Base-by-base conservation (phyloP, 2,113 vertebrate genomes). In the Scolopax mira region DNA sequence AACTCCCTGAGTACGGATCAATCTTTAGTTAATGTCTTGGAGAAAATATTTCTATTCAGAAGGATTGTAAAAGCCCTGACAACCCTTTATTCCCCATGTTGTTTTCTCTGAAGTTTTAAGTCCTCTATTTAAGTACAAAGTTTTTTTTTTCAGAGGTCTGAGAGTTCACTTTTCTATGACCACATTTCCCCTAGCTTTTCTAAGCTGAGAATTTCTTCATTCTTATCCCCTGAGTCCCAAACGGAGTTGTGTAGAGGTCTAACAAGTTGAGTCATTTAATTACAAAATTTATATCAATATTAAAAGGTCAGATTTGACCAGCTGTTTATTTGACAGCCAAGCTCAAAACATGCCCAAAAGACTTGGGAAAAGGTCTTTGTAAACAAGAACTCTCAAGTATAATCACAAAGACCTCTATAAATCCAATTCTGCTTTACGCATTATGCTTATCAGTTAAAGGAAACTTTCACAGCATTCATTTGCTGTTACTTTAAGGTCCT, bases 1-100 rank as follows among this genome's bases (percentile, higher is more conserved):
- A 44, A 2, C 9, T 72, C 15, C 18, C 10, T 0, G 37, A 85
- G 22, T n/a, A 52, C 0, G 0, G 19, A 55, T 73, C 48, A 66
- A 80, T 41, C 13, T 21, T 41, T 49, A 64, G 7, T 13, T 66
- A 44, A 73, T 55, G 4, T 35, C 11, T 66, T 33, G 22, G 30
- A 46, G 11, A 9, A 88, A 88, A 31, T 18, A 46, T 27, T 79
- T 65, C 4, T 49, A 12, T 69, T 48, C 21, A 22, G 22, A 69
- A 77, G 21, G 11, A 39, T 39, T 39, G 6, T 22, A 70, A 86
- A 73, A 85, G 21, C 15, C 42, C 24, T 60, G 39, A 17, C 11
- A 85, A 10, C 4, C 11, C 8, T 18, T 66, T 86, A 37, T 28
- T 73, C 9, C n/a, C 28, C 49, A 0, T 39, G 17, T 15, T 24